Evolutionary conservation across 2,888 invertebrate genomes (phyloP), one percentile per base, ranked within the genome.

Genomic region (Sphaeridia pumilis): DNA sequence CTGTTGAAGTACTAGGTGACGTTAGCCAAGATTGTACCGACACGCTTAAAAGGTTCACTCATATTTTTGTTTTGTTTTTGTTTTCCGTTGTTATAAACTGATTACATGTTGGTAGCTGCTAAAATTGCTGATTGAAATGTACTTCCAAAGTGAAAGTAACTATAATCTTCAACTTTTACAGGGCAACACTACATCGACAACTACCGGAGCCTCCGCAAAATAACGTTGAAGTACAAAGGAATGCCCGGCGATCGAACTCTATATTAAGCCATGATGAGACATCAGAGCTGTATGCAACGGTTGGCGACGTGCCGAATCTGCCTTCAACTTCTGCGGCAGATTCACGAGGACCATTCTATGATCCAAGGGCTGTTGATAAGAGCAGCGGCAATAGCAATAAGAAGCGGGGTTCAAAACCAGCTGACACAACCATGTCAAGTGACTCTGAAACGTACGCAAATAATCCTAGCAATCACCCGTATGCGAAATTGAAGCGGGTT

Each of bases 221-320:
- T 58, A 50, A 54, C 66, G 34, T 65, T 64, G 66, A 63, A 63
- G 52, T 58, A 55, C 48, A 66, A 65, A 60, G 60, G 61, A 54
- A 56, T 24, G 59, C 62, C 10, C 49, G 60, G n/a, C 49, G 62
- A 43, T 60, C 56, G 34, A 60, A 58, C 28, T 59, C 59, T 20
- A 57, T 63, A 5, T 59, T 63, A 55, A 58, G 63, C 58, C 81
- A 81, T 2, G 87, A 88, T 70, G 85, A 84, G 45, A 81, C 82
- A 7, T 88, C 87, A 0, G 88, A 87, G 68, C 76, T 87, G 57
- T 88, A 88, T 69, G 88, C 87, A 34, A 88, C 87, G 4, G 85
- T 88, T 17, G 62, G 60, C 12, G 52, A 52, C 26, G 49, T 49
- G 21, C 53, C 57, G 31, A 52, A 55, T 48, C 46, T 24, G 24